Conservation (phyloP, 37 sponge, comb jelly and placozoan genomes). For the Crambe crambe region DNA sequence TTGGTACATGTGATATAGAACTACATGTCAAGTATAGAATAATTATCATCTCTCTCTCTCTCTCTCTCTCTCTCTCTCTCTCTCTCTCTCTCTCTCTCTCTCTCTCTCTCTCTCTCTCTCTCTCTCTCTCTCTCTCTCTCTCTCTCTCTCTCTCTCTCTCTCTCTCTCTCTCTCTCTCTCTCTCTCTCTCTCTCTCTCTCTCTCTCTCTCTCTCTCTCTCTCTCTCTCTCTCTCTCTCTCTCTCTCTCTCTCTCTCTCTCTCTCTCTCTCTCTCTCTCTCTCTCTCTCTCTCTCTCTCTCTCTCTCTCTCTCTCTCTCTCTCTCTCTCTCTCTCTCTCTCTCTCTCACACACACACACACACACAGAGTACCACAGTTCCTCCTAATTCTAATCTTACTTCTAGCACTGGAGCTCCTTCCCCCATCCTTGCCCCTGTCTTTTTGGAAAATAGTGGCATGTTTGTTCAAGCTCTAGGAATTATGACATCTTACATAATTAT, state of each 20-base stretch:
- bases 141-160: slow-evolving; percentile 39
- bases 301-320: not conserved
- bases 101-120: slow-evolving; percentile 33
- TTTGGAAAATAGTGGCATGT: too few relatives aligned
- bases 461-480: too few relatives aligned
- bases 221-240: slow-evolving; percentile 15
- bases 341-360: slow-evolving; percentile 8
- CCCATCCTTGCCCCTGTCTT: too few relatives aligned
- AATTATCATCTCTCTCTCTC: slow-evolving; percentile 7
- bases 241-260: not conserved
- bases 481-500: too few relatives aligned
- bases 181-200: slow-evolving; percentile 26
- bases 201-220: slow-evolving; percentile 44
- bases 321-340: not conserved
- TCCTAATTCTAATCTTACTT: too few relatives aligned
- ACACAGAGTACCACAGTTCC: too few relatives aligned
- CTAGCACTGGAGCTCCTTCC: too few relatives aligned
- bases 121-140: slow-evolving; percentile 41
- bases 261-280: not conserved
- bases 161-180: slow-evolving; percentile 28
- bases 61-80: slow-evolving; percentile 22
- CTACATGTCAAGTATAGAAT: not conserved
- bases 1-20: too few relatives aligned
- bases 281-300: not conserved
- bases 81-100: not conserved